Conservation (phyloP, 35 echinoderm and acorn worm genomes). For the Ophiothrix spiculata region DNA sequence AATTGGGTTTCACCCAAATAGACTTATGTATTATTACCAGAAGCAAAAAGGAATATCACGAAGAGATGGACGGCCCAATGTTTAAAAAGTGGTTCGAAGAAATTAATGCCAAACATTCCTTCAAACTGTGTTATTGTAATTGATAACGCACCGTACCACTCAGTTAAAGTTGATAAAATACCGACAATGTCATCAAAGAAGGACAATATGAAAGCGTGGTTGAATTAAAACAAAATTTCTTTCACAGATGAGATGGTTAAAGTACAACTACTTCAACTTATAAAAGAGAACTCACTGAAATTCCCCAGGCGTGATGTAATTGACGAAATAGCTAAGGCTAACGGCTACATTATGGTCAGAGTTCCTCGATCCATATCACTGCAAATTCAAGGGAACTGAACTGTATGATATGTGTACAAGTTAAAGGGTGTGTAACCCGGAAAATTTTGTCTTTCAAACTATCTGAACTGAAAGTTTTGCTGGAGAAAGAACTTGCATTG, state of each 20-base stretch:
- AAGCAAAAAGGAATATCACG: neutral
- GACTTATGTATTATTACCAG: neutral
- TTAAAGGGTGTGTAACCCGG: no score
- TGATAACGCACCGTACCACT: neutral
- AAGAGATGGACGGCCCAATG: neutral
- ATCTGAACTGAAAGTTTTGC: no score
- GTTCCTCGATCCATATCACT: no score
- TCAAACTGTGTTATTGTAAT: neutral
- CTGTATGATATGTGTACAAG: no score
- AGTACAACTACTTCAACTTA: neutral
- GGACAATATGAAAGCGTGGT: neutral
- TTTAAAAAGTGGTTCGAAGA: neutral
- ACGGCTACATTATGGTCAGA: no score
- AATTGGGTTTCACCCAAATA: neutral
- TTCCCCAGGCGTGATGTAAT: no score
- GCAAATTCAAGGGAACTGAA: no score
- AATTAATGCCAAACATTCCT: neutral
- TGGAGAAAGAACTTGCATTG: no score
- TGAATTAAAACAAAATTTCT: neutral
- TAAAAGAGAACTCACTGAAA: no score
- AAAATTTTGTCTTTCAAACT: no score
- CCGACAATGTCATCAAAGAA: neutral
- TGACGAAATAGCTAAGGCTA: no score
- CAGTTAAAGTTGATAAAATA: neutral
- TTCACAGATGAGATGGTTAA: neutral